phyloP scores from a whole-genome alignment of 1,140 invertebrate genomes.

The Tetranychus cinnabarinus region DNA sequence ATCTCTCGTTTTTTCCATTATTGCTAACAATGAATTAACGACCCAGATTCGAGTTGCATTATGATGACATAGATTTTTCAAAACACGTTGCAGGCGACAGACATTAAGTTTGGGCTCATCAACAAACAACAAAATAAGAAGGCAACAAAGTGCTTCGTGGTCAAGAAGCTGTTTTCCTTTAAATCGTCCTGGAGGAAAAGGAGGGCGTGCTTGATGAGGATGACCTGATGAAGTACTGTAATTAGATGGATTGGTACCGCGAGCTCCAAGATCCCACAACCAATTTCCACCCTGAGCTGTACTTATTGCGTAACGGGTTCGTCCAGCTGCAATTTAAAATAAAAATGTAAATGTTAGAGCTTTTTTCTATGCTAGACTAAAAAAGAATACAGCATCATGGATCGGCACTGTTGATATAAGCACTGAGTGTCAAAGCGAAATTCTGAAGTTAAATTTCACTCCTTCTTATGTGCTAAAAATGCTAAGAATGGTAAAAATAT shows the following conservation, averaged over 20 bases:
- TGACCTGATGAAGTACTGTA: background rate
- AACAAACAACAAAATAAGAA: slow-evolving; percentile 56
- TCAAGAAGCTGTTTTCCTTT: slow-evolving; percentile 39
- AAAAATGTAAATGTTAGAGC: background rate
- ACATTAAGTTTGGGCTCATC: slow-evolving; percentile 66
- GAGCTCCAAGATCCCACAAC: slow-evolving; percentile 21
- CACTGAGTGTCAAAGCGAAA: too few relatives aligned
- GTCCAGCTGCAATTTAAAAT: background rate
- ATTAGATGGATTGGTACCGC: slow-evolving; percentile 13
- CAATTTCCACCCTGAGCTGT: slow-evolving; percentile 29
- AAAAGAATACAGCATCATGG: background rate
- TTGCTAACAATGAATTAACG: slow-evolving; percentile 26
- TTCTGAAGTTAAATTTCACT: background rate
- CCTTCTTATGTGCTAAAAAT: background rate
- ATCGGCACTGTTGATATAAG: too few relatives aligned
- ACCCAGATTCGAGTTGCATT: slow-evolving; percentile 60
- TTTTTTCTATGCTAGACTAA: background rate
- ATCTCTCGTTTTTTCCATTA: slow-evolving; percentile 11
- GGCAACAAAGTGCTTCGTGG: slow-evolving; percentile 54
- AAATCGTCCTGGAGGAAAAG: slow-evolving; percentile 9
- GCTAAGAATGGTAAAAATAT: background rate
- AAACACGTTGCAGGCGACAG: slow-evolving; percentile 47
- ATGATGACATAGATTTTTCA: slow-evolving; percentile 63
- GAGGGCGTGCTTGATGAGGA: background rate
- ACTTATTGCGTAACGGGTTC: slow-evolving; percentile 29